Evolutionary conservation across 2,888 invertebrate species (phyloP), one percentile per base, ranked within the genome.

Genomic region (Microplitis deprimator): DNA sequence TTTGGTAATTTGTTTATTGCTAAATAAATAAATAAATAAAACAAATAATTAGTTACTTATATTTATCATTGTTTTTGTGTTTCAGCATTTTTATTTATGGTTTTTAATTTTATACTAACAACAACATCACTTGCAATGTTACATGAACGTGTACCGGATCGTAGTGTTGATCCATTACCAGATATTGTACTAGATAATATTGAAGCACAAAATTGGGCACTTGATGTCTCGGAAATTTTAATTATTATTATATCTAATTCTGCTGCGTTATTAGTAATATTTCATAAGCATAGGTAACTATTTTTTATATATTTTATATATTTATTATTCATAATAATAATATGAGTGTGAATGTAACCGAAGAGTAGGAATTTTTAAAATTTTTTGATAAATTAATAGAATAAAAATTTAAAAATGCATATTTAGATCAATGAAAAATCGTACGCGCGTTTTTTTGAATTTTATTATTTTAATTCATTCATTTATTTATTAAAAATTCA

Each of bases 121-220:
- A 92, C 94, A 78, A 91, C 94, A 87, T 95, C 96, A 76, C 92
- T 97, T 85, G 95, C 96, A 83, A 91, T 96, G 88, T 95, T 96
- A 79, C 97, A 97, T 91, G 97, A 97, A 89, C 93, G 95, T 82
- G 93, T 97, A 83, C 97, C 97, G 68, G 95, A 96, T 90, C 91
- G 95, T 81, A 92, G 92, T 79, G 91, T 91, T 86, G 92, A 92
- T 77, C 97, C 97, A 75, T 93, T 97, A 84, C 95, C 95, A 76
- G 97, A 97, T 90, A 92, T 96, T 82, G 92, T 96, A 86, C 92
- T 97, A 84, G 95, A 96, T 90, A 93, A 94, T 88, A 92, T 96
- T 80, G 91, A 91, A 77, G 92, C 94, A 78, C 91, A 93, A 83
- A 94, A 95, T 87, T 96, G 96, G 95, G 96, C 95, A 62, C 92